Conservation (phyloP, 2,888 invertebrate species). For the Syrphus vitripennis region DNA sequence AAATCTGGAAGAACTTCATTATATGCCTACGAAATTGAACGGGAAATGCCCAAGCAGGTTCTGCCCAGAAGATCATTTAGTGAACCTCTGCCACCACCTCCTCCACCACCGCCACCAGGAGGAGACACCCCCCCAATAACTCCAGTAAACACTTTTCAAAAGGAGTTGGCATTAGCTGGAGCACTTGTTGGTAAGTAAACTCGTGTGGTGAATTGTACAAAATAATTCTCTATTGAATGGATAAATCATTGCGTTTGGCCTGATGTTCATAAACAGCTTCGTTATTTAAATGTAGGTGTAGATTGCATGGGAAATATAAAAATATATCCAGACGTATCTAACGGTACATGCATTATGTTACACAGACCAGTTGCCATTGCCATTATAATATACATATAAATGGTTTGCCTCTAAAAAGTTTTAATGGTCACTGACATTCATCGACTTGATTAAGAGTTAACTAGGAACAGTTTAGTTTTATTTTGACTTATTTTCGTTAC, state of each 20-base stretch:
- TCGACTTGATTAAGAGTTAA: conserved; percentile 5
- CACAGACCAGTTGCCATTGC: neutral
- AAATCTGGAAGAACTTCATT: conserved; percentile 36
- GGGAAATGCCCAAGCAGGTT: conserved; percentile 73
- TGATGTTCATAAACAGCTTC: neutral
- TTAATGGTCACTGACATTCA: conserved; percentile 25
- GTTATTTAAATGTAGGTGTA: neutral
- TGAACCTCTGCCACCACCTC: conserved; percentile 81
- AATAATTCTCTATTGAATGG: neutral
- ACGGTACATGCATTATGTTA: neutral
- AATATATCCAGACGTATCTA: neutral
- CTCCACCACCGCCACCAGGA: conserved; percentile 81
- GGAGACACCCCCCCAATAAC: conserved; percentile 74
- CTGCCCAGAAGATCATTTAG: conserved; percentile 74
- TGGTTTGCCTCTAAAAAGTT: neutral
- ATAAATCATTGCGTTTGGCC: neutral
- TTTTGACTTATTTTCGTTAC: conserved; percentile 4
- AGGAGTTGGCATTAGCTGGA: conserved; percentile 77
- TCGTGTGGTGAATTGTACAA: too few relatives aligned
- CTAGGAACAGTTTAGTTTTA: neutral
- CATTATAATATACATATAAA: too few relatives aligned
- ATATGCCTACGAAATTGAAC: conserved; percentile 71
- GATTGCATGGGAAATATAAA: neutral
- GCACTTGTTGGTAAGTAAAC: conserved; percentile 74
- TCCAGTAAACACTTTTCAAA: conserved; percentile 75